Evolutionary conservation across 2,797 vertebrate species (phyloP).

Genomic region (Macropodus opercularis): DNA sequence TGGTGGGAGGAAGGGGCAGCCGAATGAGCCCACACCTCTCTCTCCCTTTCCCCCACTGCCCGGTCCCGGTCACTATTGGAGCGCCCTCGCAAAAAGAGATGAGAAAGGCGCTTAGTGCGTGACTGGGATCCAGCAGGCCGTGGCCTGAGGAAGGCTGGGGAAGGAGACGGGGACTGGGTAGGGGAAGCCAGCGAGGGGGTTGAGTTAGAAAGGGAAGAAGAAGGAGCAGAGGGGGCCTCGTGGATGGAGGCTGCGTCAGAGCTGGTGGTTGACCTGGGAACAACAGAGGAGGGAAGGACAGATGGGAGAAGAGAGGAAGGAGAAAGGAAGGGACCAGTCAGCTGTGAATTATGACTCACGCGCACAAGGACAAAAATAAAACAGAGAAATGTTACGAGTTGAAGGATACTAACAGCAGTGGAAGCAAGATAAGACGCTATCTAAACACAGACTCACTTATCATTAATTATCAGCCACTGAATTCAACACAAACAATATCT

Average conservation of each 20-base stretch:
- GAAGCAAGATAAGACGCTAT: constrained; percentile 61
- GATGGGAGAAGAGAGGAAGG: constrained; percentile 64
- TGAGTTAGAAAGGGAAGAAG: constrained; percentile 85
- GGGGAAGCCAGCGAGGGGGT: constrained; percentile 84
- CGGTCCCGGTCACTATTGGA: constrained; percentile 85
- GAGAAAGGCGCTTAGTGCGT: constrained; percentile 90
- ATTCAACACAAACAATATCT: constrained; percentile 20
- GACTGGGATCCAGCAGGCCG: constrained; percentile 81
- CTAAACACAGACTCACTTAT: constrained; percentile 32
- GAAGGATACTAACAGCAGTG: constrained; percentile 50
- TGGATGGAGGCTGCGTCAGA: constrained; percentile 85
- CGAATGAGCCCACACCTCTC: constrained; percentile 79
- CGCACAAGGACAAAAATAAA: constrained; percentile 71
- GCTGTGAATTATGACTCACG: constrained; percentile 76
- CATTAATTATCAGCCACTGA: constrained; percentile 23
- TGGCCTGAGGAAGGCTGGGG: constrained; percentile 82
- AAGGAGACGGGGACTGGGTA: constrained; percentile 77
- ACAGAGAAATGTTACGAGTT: constrained; percentile 43
- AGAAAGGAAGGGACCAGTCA: constrained; percentile 72
- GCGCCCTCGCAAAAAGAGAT: constrained; percentile 87
- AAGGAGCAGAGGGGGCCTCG: constrained; percentile 80
- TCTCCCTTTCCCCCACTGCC: constrained; percentile 77
- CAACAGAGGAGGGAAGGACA: constrained; percentile 52
- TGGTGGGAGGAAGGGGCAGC: constrained; percentile 82
- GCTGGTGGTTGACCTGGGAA: constrained; percentile 84